Evolutionary conservation across 1,140 invertebrate genomes (phyloP).

Genomic region (Drosophila kurseongensis): DNA sequence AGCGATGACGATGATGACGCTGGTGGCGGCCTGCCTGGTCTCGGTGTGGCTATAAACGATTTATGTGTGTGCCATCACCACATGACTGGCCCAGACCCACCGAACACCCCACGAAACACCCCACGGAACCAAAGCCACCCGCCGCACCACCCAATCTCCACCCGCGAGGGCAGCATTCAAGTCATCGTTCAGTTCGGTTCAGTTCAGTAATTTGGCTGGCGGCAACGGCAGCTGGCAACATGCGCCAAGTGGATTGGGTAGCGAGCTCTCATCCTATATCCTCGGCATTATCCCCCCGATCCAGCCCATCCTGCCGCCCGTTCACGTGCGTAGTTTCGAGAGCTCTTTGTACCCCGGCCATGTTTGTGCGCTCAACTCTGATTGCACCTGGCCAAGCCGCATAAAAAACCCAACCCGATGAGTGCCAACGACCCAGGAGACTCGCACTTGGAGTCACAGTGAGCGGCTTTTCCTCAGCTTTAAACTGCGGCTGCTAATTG

Average conservation of each 20-base stretch:
- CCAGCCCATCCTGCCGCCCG: not conserved
- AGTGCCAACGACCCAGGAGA: slow-evolving; percentile 48
- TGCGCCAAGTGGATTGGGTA: slow-evolving; percentile 29
- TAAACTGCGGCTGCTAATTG: slow-evolving; percentile 46
- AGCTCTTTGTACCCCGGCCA: slow-evolving; percentile 31
- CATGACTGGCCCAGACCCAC: slow-evolving; percentile 55
- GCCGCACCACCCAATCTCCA: slow-evolving; percentile 1
- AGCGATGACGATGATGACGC: slow-evolving; percentile 64
- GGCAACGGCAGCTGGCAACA: slow-evolving; percentile 72
- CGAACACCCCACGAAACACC: slow-evolving; percentile 5
- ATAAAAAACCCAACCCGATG: slow-evolving; percentile 6
- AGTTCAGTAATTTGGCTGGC: slow-evolving; percentile 81
- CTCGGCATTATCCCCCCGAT: slow-evolving; percentile 2
- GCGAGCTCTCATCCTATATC: slow-evolving; percentile 13
- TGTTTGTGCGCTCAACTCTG: slow-evolving; percentile 55
- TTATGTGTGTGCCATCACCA: slow-evolving; percentile 77
- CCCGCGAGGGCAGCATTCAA: slow-evolving; percentile 62
- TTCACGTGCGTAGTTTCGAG: slow-evolving; percentile 29
- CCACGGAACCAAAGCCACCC: not conserved
- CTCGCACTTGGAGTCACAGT: slow-evolving; percentile 2
- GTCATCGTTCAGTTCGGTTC: slow-evolving; percentile 81
- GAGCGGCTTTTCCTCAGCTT: slow-evolving; percentile 1
- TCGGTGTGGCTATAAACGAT: slow-evolving; percentile 80
- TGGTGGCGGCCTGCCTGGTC: slow-evolving; percentile 48
- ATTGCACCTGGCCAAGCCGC: slow-evolving; percentile 66